These are phyloP conservation scores for Lepus europaeus DNA, from an alignment of 2,113 vertebrate genomes.

Conservation along the genomic window DNA sequence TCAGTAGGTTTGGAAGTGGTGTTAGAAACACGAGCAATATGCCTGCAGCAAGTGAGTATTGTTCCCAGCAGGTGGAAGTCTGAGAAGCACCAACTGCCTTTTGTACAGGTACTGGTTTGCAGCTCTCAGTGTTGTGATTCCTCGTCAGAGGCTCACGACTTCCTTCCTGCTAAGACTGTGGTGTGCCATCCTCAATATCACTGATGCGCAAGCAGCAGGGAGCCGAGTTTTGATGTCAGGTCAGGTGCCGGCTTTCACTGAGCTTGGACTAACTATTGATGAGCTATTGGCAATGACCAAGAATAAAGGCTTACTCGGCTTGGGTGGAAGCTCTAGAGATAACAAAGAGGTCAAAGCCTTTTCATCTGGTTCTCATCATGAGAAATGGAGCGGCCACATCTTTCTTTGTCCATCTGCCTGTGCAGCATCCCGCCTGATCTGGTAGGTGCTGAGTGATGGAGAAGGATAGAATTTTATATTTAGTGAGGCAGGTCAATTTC, in stretches of 20 bases:
- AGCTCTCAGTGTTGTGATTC: neutral
- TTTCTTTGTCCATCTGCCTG: neutral
- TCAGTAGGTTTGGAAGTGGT: neutral
- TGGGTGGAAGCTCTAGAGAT: neutral
- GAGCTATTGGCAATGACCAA: neutral
- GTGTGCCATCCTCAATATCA: neutral
- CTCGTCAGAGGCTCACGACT: neutral
- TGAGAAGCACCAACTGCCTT: neutral
- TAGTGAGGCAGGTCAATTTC: neutral
- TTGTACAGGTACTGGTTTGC: neutral
- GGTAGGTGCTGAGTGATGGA: neutral
- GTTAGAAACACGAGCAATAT: fast-evolving
- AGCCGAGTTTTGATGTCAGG: neutral
- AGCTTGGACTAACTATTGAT: neutral
- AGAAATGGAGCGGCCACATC: neutral
- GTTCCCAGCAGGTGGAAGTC: fast-evolving
- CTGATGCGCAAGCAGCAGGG: neutral
- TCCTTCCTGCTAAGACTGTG: neutral
- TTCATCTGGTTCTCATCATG: neutral
- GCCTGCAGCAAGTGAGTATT: fast-evolving
- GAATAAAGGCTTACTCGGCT: neutral
- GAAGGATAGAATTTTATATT: neutral
- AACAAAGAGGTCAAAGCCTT: neutral
- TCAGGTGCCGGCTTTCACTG: neutral
- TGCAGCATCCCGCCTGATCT: neutral